Conservation (phyloP, 2,888 invertebrate species). For the Pinctada fucata region DNA sequence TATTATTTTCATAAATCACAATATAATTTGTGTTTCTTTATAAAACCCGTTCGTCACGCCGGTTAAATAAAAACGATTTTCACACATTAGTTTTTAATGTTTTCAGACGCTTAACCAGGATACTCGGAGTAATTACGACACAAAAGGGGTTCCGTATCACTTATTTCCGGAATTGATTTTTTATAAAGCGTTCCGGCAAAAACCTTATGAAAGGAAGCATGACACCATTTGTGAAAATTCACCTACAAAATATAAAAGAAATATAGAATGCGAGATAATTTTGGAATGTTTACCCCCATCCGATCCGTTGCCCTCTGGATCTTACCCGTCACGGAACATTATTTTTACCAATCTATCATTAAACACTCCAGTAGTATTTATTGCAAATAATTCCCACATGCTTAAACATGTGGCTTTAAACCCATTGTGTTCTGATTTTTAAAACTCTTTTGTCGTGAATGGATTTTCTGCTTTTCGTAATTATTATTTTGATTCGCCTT, state of each 20-base stretch:
- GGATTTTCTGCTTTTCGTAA: not conserved
- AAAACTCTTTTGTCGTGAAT: not conserved
- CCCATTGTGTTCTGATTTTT: not conserved
- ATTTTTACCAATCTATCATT: not conserved
- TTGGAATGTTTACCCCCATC: too few relatives aligned
- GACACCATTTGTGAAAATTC: too few relatives aligned
- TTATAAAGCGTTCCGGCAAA: too few relatives aligned
- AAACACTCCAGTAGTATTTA: not conserved
- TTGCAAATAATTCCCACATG: conserved; percentile 4
- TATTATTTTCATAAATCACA: conserved; percentile 27
- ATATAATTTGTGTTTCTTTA: conserved; percentile 4
- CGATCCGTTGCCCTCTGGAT: too few relatives aligned
- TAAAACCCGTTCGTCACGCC: conserved; percentile 11
- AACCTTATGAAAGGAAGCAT: too few relatives aligned
- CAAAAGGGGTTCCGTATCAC: too few relatives aligned
- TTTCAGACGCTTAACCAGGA: not conserved
- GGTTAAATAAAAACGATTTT: conserved; percentile 1
- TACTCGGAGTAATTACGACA: not conserved
- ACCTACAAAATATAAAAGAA: too few relatives aligned
- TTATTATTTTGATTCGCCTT: not conserved
- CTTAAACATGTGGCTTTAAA: conserved; percentile 1
- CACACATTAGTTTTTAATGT: conserved; percentile 1
- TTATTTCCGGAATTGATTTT: too few relatives aligned
- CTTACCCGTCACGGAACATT: too few relatives aligned
- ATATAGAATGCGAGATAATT: too few relatives aligned